phyloP scores from a whole-genome alignment of 2,888 invertebrate genomes.

The Yponomeuta evonymella region DNA sequence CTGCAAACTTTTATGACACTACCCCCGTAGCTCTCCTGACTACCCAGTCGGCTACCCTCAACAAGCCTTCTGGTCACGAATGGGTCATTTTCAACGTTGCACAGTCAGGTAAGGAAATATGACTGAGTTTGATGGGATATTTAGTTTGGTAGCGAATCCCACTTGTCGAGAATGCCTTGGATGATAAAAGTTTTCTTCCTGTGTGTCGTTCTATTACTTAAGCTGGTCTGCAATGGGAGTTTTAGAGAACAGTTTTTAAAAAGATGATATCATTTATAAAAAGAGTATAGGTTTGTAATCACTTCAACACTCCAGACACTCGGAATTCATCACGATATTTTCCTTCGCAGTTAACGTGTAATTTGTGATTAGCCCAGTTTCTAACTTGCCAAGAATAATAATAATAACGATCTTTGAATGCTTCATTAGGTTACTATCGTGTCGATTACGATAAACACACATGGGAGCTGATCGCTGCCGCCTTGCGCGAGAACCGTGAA shows the following conservation, averaged over 20 bases:
- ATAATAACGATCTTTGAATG: slow-evolving; percentile 12
- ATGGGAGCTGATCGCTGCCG: slow-evolving; percentile 71
- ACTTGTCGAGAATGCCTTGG: neutral
- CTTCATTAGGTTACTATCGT: slow-evolving; percentile 76
- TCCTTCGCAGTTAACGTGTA: neutral
- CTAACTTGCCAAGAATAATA: too few species aligned
- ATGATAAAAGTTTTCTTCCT: too few species aligned
- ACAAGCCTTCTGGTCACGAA: slow-evolving; percentile 42
- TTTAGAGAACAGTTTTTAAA: too few species aligned
- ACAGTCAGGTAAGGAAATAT: slow-evolving; percentile 47
- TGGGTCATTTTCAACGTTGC: slow-evolving; percentile 77
- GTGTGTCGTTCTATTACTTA: too few species aligned
- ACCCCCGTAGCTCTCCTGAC: slow-evolving; percentile 49
- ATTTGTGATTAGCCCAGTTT: neutral
- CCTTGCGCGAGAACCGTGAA: slow-evolving; percentile 52
- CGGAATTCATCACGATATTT: too few species aligned
- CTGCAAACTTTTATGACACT: slow-evolving; percentile 48
- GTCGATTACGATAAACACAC: slow-evolving; percentile 79
- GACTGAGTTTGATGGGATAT: too few species aligned
- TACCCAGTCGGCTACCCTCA: slow-evolving; percentile 26
- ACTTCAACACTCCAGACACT: too few species aligned
- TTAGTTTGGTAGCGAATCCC: too few species aligned
- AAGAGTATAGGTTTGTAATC: too few species aligned
- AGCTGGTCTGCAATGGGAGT: too few species aligned
- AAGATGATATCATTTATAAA: too few species aligned